These are phyloP conservation scores for Drosophila falleni DNA, from an alignment of 2,888 invertebrate genomes.

Conservation along the genomic window DNA sequence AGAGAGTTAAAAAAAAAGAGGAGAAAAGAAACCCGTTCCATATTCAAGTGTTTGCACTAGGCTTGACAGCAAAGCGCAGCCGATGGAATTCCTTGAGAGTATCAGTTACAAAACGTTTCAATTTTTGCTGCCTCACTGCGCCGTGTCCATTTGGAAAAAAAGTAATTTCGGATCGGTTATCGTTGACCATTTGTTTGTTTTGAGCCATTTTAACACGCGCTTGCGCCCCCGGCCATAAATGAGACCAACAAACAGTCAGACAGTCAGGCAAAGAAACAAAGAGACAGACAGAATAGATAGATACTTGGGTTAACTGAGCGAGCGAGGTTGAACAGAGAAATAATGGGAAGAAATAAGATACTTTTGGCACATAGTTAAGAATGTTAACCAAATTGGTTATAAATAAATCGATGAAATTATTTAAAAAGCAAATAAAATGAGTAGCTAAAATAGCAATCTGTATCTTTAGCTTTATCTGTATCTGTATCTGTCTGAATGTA, in stretches of 20 bases:
- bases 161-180: slow-evolving; percentile 73
- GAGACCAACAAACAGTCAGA: slow-evolving; percentile 32
- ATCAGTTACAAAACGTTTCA: slow-evolving; percentile 78
- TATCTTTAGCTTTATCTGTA: slow-evolving; percentile 17
- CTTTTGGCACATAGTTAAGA: slow-evolving; percentile 57
- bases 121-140: slow-evolving; percentile 75
- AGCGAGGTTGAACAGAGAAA: slow-evolving; percentile 26
- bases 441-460: slow-evolving; percentile 6
- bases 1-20: background rate
- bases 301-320: slow-evolving; percentile 21
- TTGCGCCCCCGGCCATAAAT: slow-evolving; percentile 55
- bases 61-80: slow-evolving; percentile 69
- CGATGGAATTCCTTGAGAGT: slow-evolving; percentile 65
- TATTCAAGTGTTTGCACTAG: slow-evolving; percentile 70
- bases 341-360: slow-evolving; percentile 65
- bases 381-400: slow-evolving; percentile 54
- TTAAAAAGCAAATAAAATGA: slow-evolving; percentile 50
- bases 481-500: slow-evolving; percentile 13
- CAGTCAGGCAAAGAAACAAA: slow-evolving; percentile 6
- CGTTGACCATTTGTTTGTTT: slow-evolving; percentile 74
- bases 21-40: slow-evolving; percentile 51
- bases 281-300: slow-evolving; percentile 16
- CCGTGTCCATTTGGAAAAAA: slow-evolving; percentile 50
- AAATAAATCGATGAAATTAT: slow-evolving; percentile 64
- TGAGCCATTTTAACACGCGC: slow-evolving; percentile 75